Conservation (phyloP, 2,797 vertebrate species). For the Halcyon smyrnensis region DNA sequence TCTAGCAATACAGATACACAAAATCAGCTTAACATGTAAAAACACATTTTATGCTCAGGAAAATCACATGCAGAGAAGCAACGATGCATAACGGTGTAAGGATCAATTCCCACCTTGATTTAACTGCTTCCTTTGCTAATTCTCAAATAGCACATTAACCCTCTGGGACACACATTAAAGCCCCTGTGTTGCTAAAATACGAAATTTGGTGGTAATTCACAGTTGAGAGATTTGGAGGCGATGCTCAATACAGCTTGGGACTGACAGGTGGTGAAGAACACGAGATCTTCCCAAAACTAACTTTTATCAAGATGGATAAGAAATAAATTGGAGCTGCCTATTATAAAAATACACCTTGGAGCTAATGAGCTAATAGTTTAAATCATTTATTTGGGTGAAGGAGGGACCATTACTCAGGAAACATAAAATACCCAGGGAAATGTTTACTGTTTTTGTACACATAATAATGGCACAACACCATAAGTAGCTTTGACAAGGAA, state of each 20-base stretch:
- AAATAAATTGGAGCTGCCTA: neutral
- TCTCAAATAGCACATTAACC: neutral
- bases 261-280: neutral
- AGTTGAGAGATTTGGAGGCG: neutral
- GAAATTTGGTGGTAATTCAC: accelerated
- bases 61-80: neutral
- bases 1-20: neutral
- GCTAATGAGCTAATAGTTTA: neutral
- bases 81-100: too few relatives aligned
- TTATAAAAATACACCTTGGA: neutral
- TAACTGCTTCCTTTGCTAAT: neutral
- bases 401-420: neutral
- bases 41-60: neutral
- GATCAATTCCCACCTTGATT: neutral
- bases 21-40: neutral
- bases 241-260: neutral
- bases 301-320: neutral
- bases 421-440: neutral
- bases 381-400: neutral
- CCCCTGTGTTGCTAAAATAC: neutral
- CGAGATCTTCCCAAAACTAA: neutral
- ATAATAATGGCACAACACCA: accelerated
- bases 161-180: neutral
- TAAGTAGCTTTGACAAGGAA: neutral
- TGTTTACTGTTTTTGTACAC: neutral